Base-by-base conservation (phyloP, 2,888 invertebrate species). In the Hoplodrina blanda region DNA sequence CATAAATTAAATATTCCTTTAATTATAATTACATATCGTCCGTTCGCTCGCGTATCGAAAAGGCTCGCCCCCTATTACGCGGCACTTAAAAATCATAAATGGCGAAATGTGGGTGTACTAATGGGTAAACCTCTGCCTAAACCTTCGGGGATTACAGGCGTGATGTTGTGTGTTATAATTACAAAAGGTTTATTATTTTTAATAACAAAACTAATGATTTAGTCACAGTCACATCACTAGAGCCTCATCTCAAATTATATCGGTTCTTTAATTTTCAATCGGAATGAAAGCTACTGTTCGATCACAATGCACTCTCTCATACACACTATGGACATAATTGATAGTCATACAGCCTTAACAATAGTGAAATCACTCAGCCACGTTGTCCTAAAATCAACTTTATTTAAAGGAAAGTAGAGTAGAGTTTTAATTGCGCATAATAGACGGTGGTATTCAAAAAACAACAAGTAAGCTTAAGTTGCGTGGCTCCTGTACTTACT, bases 401-500 rank as follows among this genome's bases (percentile, higher is more conserved):
- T 94, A 89, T 75, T 2, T 2, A 11, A n/a, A n/a, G 20, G 0
- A 2, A 19, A 2, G 4, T 89, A 90, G 79, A 82, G 89, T 87
- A 63, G 52, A 83, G 59, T 81, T 85, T 90, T 46, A 70, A 74
- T 74, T 87, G 81, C 66, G 33, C 19, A 54, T 65, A 74, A 63
- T 56, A 73, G 75, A 79, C 30, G 78, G 81, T 85, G 87, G 85
- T 92, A 91, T 93, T 92, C 90, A 93, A 94, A 92, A 94, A 93
- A 89, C 90, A 93, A 93, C 89, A 91, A 91, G 85, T 88, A 90
- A 92, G 91, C 87, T 90, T 92, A 91, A 92, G 92, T 95, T 95
- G 95, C 95, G 95, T 95, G 96, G 96, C 96, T 96, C 91, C 95
- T 90, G 95, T 93, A 95, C 92, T 96, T 96, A 96, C 95, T 89